A percentile compares a stretch with the other conserved stretches of the same genome.
Conservation (phyloP, 2,797 vertebrate species). For the Carapus acus region DNA sequence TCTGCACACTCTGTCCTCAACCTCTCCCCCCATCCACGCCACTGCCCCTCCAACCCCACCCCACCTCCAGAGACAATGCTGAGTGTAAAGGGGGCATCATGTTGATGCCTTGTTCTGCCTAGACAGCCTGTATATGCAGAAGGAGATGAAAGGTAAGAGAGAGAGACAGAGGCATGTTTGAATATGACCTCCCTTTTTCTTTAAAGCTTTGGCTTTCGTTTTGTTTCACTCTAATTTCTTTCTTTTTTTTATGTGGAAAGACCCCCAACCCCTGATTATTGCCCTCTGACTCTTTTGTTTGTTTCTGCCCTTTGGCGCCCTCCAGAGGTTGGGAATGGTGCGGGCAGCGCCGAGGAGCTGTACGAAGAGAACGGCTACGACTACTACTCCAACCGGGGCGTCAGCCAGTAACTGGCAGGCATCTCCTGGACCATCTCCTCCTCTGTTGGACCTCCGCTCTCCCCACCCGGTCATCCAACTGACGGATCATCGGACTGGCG, state of each 20-base stretch:
- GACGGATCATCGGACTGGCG: conserved; percentile 25
- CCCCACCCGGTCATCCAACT: conserved; percentile 26
- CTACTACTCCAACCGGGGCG: conserved; percentile 73
- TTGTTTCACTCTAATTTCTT: background rate
- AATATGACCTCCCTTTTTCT: background rate
- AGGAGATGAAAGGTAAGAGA: conserved; percentile 57
- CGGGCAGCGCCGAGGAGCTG: conserved; percentile 78
- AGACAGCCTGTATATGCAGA: conserved; percentile 39
- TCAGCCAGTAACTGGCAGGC: conserved; percentile 53
- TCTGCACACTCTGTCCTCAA: conserved; percentile 24
- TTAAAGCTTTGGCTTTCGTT: too few species aligned
- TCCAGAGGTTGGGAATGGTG: conserved; percentile 85
- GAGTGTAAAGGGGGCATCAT: conserved; percentile 43
- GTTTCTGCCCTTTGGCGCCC: conserved; percentile 49
- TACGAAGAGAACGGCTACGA: conserved; percentile 81
- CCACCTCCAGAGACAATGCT: conserved; percentile 35
- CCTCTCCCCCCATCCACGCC: conserved; percentile 35
- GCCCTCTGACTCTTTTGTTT: conserved; percentile 2
- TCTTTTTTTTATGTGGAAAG: background rate
- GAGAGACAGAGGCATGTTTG: background rate
- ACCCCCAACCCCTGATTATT: too few species aligned
- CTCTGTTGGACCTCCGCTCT: conserved; percentile 8
- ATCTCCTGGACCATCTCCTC: conserved; percentile 20
- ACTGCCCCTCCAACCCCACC: conserved; percentile 31
- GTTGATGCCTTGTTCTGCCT: conserved; percentile 40